Conservation (phyloP, 2,113 vertebrate genomes). For the Isichthys henryi region DNA sequence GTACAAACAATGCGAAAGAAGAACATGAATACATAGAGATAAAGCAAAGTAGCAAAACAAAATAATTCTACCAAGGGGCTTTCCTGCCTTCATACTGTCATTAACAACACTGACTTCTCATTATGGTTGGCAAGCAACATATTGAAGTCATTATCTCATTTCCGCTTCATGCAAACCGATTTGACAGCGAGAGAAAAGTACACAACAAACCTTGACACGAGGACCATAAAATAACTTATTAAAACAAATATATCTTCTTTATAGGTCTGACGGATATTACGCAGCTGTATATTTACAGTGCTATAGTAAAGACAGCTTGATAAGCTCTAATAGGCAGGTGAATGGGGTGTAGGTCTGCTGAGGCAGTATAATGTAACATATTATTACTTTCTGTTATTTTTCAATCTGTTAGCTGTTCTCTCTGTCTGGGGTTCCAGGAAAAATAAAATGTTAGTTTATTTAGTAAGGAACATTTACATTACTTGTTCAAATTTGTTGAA, state of each 20-base stretch:
- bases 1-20: neutral
- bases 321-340: neutral
- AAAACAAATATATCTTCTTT: neutral
- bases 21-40: neutral
- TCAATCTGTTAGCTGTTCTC: no score
- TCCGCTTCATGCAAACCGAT: neutral
- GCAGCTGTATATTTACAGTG: neutral
- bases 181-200: neutral
- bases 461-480: neutral
- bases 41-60: neutral
- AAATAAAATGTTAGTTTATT: neutral
- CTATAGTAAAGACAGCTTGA: neutral
- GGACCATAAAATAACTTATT: conserved; percentile 8
- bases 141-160: neutral
- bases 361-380: neutral
- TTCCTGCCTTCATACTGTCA: neutral
- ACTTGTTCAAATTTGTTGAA: neutral
- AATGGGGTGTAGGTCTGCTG: neutral
- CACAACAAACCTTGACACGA: neutral
- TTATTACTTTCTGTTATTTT: no score
- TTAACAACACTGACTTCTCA: neutral
- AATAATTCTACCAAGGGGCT: neutral
- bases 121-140: conserved; percentile 2
- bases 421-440: neutral
- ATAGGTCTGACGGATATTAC: neutral